These are phyloP conservation scores for Thymelicus acteon DNA, from an alignment of 2,888 invertebrate genomes.

Conservation along the genomic window DNA sequence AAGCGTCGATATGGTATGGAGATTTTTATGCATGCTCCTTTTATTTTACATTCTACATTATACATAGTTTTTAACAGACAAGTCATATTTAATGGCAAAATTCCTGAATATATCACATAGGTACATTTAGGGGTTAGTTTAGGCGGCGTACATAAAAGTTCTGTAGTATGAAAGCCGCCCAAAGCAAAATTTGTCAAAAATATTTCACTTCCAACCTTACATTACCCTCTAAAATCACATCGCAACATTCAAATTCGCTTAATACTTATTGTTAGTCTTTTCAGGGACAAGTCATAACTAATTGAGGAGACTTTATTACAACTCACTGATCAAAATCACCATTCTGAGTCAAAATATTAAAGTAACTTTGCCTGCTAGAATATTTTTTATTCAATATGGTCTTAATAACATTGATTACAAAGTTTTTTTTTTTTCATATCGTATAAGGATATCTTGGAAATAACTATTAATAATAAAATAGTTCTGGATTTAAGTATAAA, in stretches of 20 bases:
- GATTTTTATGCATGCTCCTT: background rate
- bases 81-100: constrained; percentile 9
- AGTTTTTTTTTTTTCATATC: too few relatives aligned
- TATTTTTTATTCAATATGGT: too few relatives aligned
- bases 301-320: background rate
- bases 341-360: background rate
- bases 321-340: background rate
- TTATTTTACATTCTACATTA: background rate
- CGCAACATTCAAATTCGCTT: constrained; percentile 11
- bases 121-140: background rate
- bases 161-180: background rate
- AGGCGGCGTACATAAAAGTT: background rate
- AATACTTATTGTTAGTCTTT: constrained; percentile 2
- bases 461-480: too few relatives aligned
- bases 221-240: constrained; percentile 22
- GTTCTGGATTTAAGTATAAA: too few relatives aligned
- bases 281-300: background rate
- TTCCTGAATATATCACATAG: constrained; percentile 10
- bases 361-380: background rate
- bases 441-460: too few relatives aligned
- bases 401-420: too few relatives aligned
- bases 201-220: constrained; percentile 9
- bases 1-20: background rate
- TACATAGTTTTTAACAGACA: background rate
- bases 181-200: constrained; percentile 14